phyloP scores from a whole-genome alignment of 2,888 invertebrate genomes.

The Amblyteles armatorius region DNA sequence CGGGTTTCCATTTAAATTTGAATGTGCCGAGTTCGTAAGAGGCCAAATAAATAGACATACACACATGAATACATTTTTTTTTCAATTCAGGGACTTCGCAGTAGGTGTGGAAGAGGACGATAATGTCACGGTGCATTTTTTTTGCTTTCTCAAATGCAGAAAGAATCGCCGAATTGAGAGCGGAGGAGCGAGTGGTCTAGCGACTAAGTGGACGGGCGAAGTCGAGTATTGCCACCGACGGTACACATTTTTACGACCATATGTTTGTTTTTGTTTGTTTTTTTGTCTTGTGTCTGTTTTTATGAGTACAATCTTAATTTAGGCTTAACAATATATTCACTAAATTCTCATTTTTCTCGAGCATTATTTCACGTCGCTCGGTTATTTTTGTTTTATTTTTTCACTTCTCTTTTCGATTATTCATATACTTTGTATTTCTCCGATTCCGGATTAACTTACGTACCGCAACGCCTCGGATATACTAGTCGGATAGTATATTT shows the following conservation, averaged over 20 bases:
- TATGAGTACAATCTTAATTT: conserved; percentile 64
- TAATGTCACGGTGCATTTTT: conserved; percentile 28
- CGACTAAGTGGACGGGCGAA: conserved; percentile 80
- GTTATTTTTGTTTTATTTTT: conserved; percentile 63
- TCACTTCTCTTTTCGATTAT: conserved; percentile 60
- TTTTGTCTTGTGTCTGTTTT: conserved; percentile 58
- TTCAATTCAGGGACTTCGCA: conserved; percentile 1
- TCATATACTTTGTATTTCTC: conserved; percentile 58
- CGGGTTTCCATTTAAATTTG: background rate
- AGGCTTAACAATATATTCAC: conserved; percentile 61
- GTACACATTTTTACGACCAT: conserved; percentile 74
- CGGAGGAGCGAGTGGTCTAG: conserved; percentile 66
- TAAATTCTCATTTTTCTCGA: conserved; percentile 69
- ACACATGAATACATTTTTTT: background rate
- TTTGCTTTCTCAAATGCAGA: conserved; percentile 32
- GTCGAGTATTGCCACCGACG: conserved; percentile 79
- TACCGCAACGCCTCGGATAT: conserved; percentile 49
- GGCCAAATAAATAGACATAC: conserved; percentile 3
- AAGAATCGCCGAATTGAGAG: conserved; percentile 24
- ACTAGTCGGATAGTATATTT: conserved; percentile 53
- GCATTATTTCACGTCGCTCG: conserved; percentile 71
- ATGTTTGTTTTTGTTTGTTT: conserved; percentile 62
- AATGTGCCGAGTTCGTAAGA: conserved; percentile 20
- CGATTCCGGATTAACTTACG: conserved; percentile 50
- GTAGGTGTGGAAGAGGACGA: conserved; percentile 16